Evolutionary conservation across 1,140 invertebrate species (phyloP).

Genomic region (Spodoptera frugiperda): DNA sequence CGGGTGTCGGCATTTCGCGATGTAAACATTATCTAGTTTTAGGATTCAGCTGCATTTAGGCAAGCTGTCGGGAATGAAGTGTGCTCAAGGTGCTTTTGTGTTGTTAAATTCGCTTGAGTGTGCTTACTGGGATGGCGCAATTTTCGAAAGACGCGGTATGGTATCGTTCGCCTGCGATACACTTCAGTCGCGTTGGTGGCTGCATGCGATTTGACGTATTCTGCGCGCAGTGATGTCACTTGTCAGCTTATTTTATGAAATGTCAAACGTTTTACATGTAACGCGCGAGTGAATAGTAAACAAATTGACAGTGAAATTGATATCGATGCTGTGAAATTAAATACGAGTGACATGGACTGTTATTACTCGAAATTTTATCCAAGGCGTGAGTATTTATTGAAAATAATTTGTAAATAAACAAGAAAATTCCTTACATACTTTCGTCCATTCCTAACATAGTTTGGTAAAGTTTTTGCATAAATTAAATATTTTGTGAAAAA

Average conservation of each 20-base stretch:
- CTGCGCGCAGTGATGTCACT: conserved; percentile 83
- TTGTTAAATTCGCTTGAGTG: conserved; percentile 84
- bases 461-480: conserved; percentile 35
- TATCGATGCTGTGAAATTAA: conserved; percentile 81
- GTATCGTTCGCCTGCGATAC: conserved; percentile 84
- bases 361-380: conserved; percentile 86
- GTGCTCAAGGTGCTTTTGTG: conserved; percentile 85
- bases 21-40: conserved; percentile 86
- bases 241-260: conserved; percentile 85
- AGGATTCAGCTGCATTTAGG: conserved; percentile 75
- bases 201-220: conserved; percentile 86
- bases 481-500: conserved; percentile 31
- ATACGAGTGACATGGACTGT: conserved; percentile 84
- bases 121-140: conserved; percentile 85
- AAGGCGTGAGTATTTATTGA: conserved; percentile 83
- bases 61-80: conserved; percentile 79
- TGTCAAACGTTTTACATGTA: conserved; percentile 82
- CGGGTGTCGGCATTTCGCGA: conserved; percentile 85
- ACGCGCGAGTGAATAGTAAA: conserved; percentile 83
- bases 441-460: conserved; percentile 51
- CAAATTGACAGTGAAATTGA: conserved; percentile 81
- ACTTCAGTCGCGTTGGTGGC: conserved; percentile 85
- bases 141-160: conserved; percentile 86
- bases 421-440: conserved; percentile 79
- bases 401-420: conserved; percentile 75